Percentiles rank a stretch among this genome's conserved stretches.
Evolutionary conservation across 2,113 vertebrate genomes (phyloP).

Genomic region (Cheilinus undulatus): DNA sequence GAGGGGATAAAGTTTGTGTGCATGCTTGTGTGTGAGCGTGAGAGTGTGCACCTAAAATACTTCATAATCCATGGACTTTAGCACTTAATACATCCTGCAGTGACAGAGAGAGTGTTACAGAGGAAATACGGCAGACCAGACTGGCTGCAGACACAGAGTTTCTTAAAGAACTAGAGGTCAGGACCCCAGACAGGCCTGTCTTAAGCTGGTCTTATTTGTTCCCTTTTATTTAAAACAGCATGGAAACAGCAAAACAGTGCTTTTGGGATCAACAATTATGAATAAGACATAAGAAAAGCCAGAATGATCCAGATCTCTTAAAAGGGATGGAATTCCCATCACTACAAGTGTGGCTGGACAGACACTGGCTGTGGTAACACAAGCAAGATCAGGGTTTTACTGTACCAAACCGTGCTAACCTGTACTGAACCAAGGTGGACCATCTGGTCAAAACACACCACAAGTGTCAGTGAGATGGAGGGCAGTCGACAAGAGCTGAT

Average conservation of each 20-base stretch:
- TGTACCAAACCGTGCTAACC: too few species aligned
- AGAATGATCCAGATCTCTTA: too few species aligned
- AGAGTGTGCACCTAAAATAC: constrained; percentile 42
- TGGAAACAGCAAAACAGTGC: background rate
- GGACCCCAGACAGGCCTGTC: background rate
- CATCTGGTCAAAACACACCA: too few species aligned
- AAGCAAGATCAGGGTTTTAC: too few species aligned
- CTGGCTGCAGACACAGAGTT: constrained; percentile 14
- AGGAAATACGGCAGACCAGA: constrained; percentile 14
- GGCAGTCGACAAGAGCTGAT: too few species aligned
- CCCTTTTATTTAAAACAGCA: too few species aligned
- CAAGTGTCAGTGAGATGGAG: too few species aligned
- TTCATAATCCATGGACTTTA: constrained; percentile 55
- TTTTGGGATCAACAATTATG: background rate
- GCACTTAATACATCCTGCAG: constrained; percentile 54
- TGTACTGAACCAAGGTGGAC: too few species aligned
- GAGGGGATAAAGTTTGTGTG: constrained; percentile 62
- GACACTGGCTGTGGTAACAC: too few species aligned
- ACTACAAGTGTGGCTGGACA: too few species aligned
- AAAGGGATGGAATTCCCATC: too few species aligned
- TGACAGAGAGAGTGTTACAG: constrained; percentile 38
- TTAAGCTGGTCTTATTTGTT: background rate
- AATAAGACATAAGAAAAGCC: too few species aligned
- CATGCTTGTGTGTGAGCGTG: constrained; percentile 20
- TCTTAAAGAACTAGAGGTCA: constrained; percentile 6